Conservation (phyloP, 53 echinoderm and acorn worm species). For the Temnopleurus reevesii region DNA sequence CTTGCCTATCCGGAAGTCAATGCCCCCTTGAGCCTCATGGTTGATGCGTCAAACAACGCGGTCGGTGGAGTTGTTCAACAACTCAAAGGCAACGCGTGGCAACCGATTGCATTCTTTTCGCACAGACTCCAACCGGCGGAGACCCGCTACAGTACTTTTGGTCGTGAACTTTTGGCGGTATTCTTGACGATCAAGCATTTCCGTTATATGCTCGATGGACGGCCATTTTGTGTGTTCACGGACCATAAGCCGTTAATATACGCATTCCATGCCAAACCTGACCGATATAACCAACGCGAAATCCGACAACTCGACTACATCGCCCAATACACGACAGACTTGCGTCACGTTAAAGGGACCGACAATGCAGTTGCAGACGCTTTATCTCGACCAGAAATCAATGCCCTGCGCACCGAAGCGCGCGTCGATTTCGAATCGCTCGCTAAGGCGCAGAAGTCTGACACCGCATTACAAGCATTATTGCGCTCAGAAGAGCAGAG, state of each 20-base stretch:
- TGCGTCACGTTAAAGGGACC: conserved; percentile 57
- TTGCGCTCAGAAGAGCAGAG: conserved; percentile 18
- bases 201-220: conserved; percentile 58
- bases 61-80: conserved; percentile 67
- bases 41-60: conserved; percentile 66
- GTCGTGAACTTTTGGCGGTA: conserved; percentile 58
- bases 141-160: conserved; percentile 63
- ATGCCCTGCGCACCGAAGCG: conserved; percentile 4
- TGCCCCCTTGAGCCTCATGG: conserved; percentile 46
- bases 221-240: conserved; percentile 60
- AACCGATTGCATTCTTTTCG: conserved; percentile 64
- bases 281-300: conserved; percentile 60
- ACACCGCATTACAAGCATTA: background rate
- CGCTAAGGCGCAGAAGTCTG: conserved; percentile 37
- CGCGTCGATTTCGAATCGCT: conserved; percentile 30
- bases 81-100: conserved; percentile 27
- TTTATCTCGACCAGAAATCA: conserved; percentile 56
- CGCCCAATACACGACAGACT: conserved; percentile 67
- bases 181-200: conserved; percentile 61
- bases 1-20: conserved; percentile 51
- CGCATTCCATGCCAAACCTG: conserved; percentile 57
- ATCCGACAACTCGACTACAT: conserved; percentile 73
- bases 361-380: conserved; percentile 68
- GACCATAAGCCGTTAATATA: conserved; percentile 64
- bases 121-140: conserved; percentile 58